Evolutionary conservation across 2,113 vertebrate genomes (phyloP), one percentile per base, ranked within the genome.

Genomic region (Glaucidium brasilianum): DNA sequence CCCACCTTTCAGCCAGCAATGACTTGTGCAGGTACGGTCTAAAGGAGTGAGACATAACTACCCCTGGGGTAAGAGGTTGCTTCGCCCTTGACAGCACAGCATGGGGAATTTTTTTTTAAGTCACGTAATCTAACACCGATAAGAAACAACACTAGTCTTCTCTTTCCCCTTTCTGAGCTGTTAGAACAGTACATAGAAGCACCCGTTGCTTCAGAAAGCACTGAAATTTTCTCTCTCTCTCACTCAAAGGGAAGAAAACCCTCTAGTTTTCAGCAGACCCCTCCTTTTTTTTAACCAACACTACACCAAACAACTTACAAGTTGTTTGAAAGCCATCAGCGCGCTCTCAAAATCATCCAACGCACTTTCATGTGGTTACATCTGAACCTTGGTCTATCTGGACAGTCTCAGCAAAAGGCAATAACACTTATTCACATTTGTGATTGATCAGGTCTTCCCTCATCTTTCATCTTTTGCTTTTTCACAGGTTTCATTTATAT

Each of bases 81-180:
- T 88, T 85, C 39, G 88, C 43, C 43, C 32, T 88, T 59, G 72
- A 90, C 2, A 84, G 59, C 64, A 85, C 20, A 63, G 68, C 4
- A 1, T 4, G 55, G 58, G 50, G 56, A 21, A 66, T 73, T 90
- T 95, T 94, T 79, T 79, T 75, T 39, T 2, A 92, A 82, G 43
- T 85, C 78, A 47, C 30, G 53, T 68, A 79, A 83, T 92, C 86
- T 95, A 95, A 88, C 84, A 95, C 69, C 50, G 50, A 91, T 83
- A 97, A 39, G 94, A 98, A 96, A 94, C 49, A 82, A 50, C 59
- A 60, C 22, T 43, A 56, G 63, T 68, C 58, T 39, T 95, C 83
- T 92, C 87, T 79, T 91, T 47, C 52, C 92, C 96, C 92, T 94
- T 87, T 92, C 89, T 60, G 52, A 96, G 75, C 87, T 67, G 55